These are phyloP conservation scores for Sphecodes monilicornis DNA, from an alignment of 2,888 invertebrate genomes.

Conservation along the genomic window DNA sequence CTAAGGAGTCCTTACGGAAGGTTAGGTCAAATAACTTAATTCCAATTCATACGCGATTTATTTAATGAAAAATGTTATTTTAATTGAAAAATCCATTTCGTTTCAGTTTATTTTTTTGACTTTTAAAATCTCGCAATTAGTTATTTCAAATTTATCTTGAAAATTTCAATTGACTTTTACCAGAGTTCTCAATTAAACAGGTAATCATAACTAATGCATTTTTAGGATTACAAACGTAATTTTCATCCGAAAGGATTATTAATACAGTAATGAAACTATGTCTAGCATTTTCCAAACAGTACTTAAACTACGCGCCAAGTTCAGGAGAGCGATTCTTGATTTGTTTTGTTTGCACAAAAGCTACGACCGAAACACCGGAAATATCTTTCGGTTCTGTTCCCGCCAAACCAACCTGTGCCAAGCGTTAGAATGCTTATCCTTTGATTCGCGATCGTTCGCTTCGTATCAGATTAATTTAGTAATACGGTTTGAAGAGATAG, in stretches of 20 bases:
- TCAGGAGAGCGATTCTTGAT: slow-evolving; percentile 21
- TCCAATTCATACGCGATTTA: not conserved
- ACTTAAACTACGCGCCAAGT: slow-evolving; percentile 2
- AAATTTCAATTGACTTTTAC: not conserved
- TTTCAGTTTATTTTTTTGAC: not conserved
- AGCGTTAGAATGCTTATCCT: slow-evolving; percentile 68
- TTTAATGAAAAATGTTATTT: not conserved
- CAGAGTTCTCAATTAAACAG: not conserved
- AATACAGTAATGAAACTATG: not conserved
- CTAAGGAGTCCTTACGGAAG: slow-evolving; percentile 34
- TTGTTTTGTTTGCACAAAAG: slow-evolving; percentile 20
- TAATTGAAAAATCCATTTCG: not conserved
- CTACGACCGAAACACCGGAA: slow-evolving; percentile 61
- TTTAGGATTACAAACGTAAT: not conserved
- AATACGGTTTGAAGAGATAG: not conserved
- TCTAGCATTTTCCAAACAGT: not conserved
- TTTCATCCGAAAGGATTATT: not conserved
- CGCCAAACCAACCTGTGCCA: slow-evolving; percentile 73
- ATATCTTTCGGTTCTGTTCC: slow-evolving; percentile 72
- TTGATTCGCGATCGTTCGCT: slow-evolving; percentile 33
- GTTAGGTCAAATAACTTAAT: not conserved
- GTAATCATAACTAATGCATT: not conserved
- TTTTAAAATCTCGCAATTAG: not conserved
- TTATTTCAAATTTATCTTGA: not conserved
- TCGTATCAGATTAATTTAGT: slow-evolving; percentile 7